phyloP scores from a whole-genome alignment of 2,113 vertebrate genomes.

The Noctilio leporinus region DNA sequence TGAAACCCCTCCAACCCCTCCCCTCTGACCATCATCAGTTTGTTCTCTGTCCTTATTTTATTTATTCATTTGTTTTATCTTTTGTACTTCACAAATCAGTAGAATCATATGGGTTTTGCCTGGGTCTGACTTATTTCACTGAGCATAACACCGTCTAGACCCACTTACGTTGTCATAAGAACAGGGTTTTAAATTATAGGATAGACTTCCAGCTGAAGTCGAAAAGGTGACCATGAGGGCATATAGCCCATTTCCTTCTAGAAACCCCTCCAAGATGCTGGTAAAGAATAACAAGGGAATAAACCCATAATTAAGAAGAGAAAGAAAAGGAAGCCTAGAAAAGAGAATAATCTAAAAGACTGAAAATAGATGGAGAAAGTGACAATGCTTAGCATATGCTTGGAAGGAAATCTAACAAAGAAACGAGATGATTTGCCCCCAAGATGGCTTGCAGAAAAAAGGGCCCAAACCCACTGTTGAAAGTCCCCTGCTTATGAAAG shows the following conservation, averaged over 20 bases:
- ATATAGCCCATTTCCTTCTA: neutral
- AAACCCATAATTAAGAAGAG: neutral
- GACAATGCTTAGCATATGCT: neutral
- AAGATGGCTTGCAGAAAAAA: neutral
- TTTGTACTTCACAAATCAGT: neutral
- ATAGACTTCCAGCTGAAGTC: neutral
- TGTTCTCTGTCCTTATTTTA: too few relatives aligned
- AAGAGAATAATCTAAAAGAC: neutral
- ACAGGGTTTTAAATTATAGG: neutral
- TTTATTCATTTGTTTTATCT: neutral
- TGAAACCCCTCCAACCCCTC: neutral
- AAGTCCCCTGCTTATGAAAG: neutral
- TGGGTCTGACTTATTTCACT: neutral
- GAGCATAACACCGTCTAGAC: neutral
- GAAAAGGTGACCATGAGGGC: neutral
- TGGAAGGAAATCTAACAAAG: neutral
- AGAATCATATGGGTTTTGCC: neutral
- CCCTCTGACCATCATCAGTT: too few relatives aligned
- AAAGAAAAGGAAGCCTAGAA: neutral
- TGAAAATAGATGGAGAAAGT: neutral
- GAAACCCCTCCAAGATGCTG: neutral
- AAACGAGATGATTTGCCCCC: neutral
- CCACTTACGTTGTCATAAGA: neutral
- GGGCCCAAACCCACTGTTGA: neutral
- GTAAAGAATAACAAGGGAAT: neutral